Evolutionary conservation across 2,113 vertebrate species (phyloP), one percentile per base, ranked within the genome.

Genomic region (Oncorhynchus nerka): DNA sequence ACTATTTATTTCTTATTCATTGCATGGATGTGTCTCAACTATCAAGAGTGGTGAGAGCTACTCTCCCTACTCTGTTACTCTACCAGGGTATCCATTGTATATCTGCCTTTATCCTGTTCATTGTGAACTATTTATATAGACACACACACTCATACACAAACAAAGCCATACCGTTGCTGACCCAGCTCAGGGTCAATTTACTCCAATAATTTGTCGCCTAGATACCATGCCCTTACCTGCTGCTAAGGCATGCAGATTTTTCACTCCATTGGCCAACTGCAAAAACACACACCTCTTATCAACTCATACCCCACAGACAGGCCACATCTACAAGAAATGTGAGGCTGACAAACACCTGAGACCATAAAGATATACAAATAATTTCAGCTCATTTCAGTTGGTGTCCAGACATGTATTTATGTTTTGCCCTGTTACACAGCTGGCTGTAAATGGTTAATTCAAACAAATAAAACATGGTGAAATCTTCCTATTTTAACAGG

Each of bases 131-230:
- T 89, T 87, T 89, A 88, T 91, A 85, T 15, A 22, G 48, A 12
- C 19, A 34, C 45, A 59, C 45, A 34, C 30, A 59, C 48, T 15
- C 32, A 76, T 22, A 59, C 30, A 78, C 61, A 68, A 79, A 77
- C 11, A 59, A 15, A 68, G 76, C 34, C 32, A 70, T 67, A n/a
- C 69, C 26, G 73, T 71, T 82, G 87, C 87, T 88, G 85, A 91
- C 45, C 55, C 34, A 13, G 30, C 24, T 84, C 67, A 82, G 12
- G 74, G 82, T 84, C 32, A 39, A 77, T 89, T 88, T 64, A 78
- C 26, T 66, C 39, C 1, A 71, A 77, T 13, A 22, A 69, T 77
- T 80, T 72, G 67, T 83, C 55, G 76, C 66, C 22, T 15, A 49
- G 73, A 82, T 34, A 34, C 24, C 12, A 22, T 57, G n/a, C 19